Evolutionary conservation across 35 echinoderm and acorn worm genomes (phyloP).

Genomic region (Lytechinus variegatus): DNA sequence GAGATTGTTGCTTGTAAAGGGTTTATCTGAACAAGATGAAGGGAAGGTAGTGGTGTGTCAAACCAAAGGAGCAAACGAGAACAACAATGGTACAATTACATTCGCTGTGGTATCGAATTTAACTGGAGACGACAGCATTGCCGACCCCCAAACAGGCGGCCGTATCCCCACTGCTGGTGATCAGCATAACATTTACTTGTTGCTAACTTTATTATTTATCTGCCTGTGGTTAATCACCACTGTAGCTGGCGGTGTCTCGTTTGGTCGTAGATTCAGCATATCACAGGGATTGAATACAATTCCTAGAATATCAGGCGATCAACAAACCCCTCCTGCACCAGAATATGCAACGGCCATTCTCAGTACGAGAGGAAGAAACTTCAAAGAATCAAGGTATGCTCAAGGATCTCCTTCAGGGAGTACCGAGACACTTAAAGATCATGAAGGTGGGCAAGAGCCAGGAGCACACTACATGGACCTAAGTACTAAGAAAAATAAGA

Average conservation of each 20-base stretch:
- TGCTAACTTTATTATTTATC: not conserved
- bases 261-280: not conserved
- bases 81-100: not conserved
- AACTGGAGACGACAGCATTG: not conserved
- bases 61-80: not conserved
- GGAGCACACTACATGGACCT: too few relatives aligned
- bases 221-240: not conserved
- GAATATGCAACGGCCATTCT: not conserved
- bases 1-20: not conserved
- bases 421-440: too few relatives aligned
- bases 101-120: not conserved
- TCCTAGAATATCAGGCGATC: not conserved
- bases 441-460: too few relatives aligned
- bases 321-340: not conserved
- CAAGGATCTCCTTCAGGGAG: too few relatives aligned
- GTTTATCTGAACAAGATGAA: not conserved
- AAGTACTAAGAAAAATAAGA: too few relatives aligned
- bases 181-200: not conserved
- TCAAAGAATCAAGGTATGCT: too few relatives aligned
- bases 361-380: not conserved
- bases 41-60: not conserved
- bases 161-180: not conserved
- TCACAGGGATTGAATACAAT: not conserved
- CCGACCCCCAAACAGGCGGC: not conserved
- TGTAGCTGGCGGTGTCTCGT: not conserved